Conservation (phyloP, 1,140 invertebrate species). For the Cotesia glomerata region DNA sequence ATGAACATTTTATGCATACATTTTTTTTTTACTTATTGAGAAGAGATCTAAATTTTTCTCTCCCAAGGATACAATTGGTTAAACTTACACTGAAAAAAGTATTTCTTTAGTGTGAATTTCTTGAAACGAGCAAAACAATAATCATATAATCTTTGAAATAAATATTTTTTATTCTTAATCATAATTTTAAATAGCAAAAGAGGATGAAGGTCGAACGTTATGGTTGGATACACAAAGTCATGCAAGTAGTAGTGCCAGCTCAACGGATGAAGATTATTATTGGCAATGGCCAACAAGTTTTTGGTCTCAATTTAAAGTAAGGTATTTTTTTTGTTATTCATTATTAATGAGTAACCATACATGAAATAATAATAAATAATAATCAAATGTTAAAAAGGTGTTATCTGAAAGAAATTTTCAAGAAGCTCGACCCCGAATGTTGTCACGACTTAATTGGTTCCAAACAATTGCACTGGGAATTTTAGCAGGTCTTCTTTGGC, state of each 20-base stretch:
- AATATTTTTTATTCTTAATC: conserved; percentile 9
- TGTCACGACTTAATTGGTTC: conserved; percentile 82
- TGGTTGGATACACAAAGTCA: conserved; percentile 79
- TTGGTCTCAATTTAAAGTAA: conserved; percentile 79
- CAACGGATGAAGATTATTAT: conserved; percentile 68
- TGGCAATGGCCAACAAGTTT: conserved; percentile 82
- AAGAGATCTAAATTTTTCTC: no score
- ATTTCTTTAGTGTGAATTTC: no score
- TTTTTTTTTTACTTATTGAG: neutral
- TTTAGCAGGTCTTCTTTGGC: conserved; percentile 81
- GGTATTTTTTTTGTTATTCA: conserved; percentile 29
- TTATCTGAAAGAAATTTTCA: conserved; percentile 81
- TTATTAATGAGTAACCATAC: conserved; percentile 7
- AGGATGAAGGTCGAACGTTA: conserved; percentile 75
- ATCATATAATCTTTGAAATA: neutral
- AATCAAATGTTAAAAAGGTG: conserved; percentile 52
- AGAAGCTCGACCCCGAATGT: conserved; percentile 78
- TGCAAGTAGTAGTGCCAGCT: conserved; percentile 67
- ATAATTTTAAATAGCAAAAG: conserved; percentile 53
- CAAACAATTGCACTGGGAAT: conserved; percentile 78
- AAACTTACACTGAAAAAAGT: no score
- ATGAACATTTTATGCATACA: neutral
- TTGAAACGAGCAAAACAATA: neutral
- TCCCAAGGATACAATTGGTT: no score
- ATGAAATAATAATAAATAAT: no score